Base-by-base conservation (phyloP, 1,140 invertebrate genomes). In the Latrodectus geometricus region DNA sequence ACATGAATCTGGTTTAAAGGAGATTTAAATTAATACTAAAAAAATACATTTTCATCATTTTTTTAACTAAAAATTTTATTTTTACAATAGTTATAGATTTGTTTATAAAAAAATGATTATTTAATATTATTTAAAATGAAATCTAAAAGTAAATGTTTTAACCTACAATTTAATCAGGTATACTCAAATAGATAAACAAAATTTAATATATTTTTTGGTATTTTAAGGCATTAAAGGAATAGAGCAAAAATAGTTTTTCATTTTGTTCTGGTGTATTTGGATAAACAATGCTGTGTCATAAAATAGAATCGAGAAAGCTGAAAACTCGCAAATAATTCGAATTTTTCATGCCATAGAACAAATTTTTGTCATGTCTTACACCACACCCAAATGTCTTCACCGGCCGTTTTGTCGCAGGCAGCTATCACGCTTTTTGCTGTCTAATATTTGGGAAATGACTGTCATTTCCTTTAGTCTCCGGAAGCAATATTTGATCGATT, bases 401-500 rank as follows among this genome's bases (percentile, higher is more conserved):
- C 21, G 14, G 11, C 7, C n/a, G 14, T 50, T 14, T 23, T 21
- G 50, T 14, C 21, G 54, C 20, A 56, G 20, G 52, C 52, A 35
- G 20, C 54, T 48, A 66, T 66, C 48, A 56, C 23, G 56, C 56
- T 78, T 78, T 49, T 54, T 70, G n/a, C 70, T 50, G 15, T 8
- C 3, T 23, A 70, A 21, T 70, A 66, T 52, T 70, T 54, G 69
- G 66, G 50, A 80, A 80, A 54, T 80, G 48, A 70, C 66, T 54
- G 78, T n/a, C 68, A 54, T 70, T 56, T 21, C 61, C 68, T 35
- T 69, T 80, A 70, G 66, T 70, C 21, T 52, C 17, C 79, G 23
- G 79, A 69, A 82, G 73, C 50, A 15, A 73, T 56, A 73, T 70
- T 73, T 56, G 48, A 82, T 82, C 79, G 79, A 80, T 80, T 80